Conservation (phyloP, 2,797 vertebrate species). For the Otolemur crassicaudatus region DNA sequence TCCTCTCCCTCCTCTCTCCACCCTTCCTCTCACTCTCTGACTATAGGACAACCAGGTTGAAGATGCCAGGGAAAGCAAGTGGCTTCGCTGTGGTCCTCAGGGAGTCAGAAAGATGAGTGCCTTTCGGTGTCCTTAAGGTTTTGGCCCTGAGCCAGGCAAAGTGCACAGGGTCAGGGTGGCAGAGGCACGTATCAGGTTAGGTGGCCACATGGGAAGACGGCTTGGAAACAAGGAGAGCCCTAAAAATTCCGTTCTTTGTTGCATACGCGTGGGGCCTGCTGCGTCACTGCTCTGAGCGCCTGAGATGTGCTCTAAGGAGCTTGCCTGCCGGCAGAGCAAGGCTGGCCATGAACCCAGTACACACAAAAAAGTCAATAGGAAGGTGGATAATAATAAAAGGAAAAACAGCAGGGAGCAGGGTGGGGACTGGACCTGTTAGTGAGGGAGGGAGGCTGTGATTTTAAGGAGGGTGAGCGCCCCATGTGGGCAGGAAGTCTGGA, state of each 20-base stretch:
- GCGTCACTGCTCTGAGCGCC: not conserved
- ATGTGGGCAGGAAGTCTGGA: not conserved
- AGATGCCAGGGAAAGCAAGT: not conserved
- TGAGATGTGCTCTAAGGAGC: not conserved
- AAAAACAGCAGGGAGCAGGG: not conserved
- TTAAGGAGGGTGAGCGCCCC: not conserved
- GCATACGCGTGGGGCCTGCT: accelerated
- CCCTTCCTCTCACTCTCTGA: not conserved
- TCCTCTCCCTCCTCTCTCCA: not conserved
- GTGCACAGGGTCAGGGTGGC: not conserved
- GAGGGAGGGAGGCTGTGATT: not conserved
- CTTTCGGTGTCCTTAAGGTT: not conserved
- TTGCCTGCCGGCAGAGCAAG: not conserved
- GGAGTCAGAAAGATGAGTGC: not conserved
- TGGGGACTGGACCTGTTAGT: not conserved
- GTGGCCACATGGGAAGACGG: not conserved
- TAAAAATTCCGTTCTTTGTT: not conserved
- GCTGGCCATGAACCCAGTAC: accelerated
- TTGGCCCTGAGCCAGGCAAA: not conserved
- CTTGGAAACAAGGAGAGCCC: not conserved
- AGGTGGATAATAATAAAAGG: not conserved
- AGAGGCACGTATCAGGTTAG: not conserved
- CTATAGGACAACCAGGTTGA: not conserved
- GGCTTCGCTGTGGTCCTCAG: not conserved
- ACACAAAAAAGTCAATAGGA: not conserved